Percentiles rank a stretch among this genome's conserved stretches.
These are phyloP conservation scores for Tympanoctomys barrerae DNA, from an alignment of 2,797 vertebrate species.

Conservation along the genomic window DNA sequence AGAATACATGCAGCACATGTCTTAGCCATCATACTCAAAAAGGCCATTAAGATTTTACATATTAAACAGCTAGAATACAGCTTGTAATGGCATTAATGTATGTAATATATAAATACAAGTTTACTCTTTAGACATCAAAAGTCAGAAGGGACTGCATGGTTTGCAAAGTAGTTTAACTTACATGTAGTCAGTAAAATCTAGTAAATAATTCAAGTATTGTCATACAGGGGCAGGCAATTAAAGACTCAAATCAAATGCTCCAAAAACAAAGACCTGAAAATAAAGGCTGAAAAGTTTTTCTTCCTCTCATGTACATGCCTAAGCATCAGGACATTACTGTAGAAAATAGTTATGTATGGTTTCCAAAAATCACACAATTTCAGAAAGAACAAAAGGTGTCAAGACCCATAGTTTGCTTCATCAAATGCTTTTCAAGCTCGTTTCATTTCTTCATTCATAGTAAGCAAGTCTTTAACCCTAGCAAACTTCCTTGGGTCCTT, in stretches of 20 bases:
- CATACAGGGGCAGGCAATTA: conserved; percentile 31
- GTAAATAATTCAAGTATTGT: not conserved
- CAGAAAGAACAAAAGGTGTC: too few relatives aligned
- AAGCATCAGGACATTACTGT: not conserved
- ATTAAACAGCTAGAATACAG: conserved; percentile 1
- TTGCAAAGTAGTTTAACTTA: conserved; percentile 34
- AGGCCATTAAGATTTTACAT: conserved; percentile 19
- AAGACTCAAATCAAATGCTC: not conserved
- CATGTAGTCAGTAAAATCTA: conserved; percentile 40
- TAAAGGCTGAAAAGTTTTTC: conserved; percentile 53
- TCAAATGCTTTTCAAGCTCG: too few relatives aligned
- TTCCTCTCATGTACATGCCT: conserved; percentile 46
- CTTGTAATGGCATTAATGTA: not conserved
- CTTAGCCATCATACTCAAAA: conserved; percentile 39
- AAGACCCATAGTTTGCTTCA: too few relatives aligned
- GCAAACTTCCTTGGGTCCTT: too few relatives aligned
- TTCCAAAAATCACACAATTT: conserved; percentile 86
- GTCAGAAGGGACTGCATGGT: not conserved
- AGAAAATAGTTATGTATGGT: conserved; percentile 39
- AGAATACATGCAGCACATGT: not conserved
- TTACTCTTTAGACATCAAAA: conserved; percentile 21
- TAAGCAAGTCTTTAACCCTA: too few relatives aligned
- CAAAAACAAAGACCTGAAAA: conserved; percentile 58
- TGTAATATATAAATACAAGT: conserved; percentile 32
- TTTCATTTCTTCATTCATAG: too few relatives aligned